A percentile compares a stretch with the other conserved stretches of the same genome.
These are phyloP conservation scores for Nephrotoma guestfalica DNA, from an alignment of 2,888 invertebrate species.

Conservation along the genomic window DNA sequence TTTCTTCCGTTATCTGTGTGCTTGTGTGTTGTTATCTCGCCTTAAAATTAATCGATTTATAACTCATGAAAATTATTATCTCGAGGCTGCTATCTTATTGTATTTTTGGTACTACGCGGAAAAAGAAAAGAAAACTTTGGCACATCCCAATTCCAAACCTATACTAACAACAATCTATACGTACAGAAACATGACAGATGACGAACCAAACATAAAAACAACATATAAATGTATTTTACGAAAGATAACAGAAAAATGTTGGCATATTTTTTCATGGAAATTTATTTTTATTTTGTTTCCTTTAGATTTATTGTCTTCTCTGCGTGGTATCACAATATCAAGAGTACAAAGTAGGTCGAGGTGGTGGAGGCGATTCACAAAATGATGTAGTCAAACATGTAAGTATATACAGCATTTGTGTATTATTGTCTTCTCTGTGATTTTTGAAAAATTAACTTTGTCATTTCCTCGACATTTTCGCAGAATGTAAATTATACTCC, in stretches of 20 bases:
- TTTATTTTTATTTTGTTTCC: neutral
- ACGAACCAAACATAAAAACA: neutral
- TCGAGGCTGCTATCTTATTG: neutral
- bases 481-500: neutral
- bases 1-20: neutral
- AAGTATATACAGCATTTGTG: constrained; percentile 11
- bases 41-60: neutral
- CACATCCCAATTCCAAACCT: neutral
- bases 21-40: neutral
- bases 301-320: constrained; percentile 62
- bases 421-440: constrained; percentile 11
- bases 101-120: neutral
- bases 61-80: neutral
- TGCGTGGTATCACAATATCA: constrained; percentile 81
- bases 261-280: neutral
- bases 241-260: neutral
- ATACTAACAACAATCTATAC: no score
- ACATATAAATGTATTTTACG: neutral
- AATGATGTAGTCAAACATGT: constrained; percentile 7
- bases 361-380: constrained; percentile 34
- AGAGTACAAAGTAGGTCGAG: constrained; percentile 58
- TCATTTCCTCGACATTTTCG: neutral
- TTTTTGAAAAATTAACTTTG: neutral
- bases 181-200: neutral
- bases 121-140: neutral